Evolutionary conservation across 2,797 vertebrate genomes (phyloP).

Genomic region (Phoeniculus purpureus): DNA sequence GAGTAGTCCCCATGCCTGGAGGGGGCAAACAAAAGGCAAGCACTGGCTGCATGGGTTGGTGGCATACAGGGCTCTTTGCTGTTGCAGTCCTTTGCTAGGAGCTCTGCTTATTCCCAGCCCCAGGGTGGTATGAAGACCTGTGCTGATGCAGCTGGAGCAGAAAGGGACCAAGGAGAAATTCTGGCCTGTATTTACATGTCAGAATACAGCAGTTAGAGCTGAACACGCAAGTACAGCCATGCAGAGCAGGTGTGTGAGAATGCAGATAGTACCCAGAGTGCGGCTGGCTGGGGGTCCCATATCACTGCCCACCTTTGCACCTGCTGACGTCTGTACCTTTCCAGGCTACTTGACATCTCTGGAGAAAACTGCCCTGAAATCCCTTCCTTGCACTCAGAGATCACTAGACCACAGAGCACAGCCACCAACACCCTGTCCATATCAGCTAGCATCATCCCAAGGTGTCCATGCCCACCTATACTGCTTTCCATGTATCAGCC

Average conservation of each 20-base stretch:
- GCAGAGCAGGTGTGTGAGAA: not conserved
- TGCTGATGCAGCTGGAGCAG: not conserved
- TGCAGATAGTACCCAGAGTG: not conserved
- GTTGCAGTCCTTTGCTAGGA: not conserved
- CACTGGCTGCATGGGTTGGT: fast-evolving
- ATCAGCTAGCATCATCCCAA: not conserved
- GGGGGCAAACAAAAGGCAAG: fast-evolving
- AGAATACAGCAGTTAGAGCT: not conserved
- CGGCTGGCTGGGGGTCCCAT: not conserved
- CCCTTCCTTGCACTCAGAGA: not conserved
- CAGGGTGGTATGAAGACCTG: not conserved
- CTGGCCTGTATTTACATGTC: not conserved
- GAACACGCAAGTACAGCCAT: not conserved
- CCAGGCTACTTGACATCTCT: not conserved
- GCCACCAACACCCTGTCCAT: not conserved
- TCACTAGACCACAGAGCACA: not conserved
- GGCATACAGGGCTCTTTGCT: not conserved
- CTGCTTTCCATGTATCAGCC: too few relatives aligned
- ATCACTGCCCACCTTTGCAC: not conserved
- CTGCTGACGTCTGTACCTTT: not conserved
- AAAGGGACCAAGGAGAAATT: not conserved
- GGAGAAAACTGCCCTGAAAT: not conserved
- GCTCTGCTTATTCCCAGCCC: not conserved
- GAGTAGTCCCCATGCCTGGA: not conserved
- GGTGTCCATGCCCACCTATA: too few relatives aligned